A percentile compares a stretch with the other conserved stretches of the same genome.
These are phyloP conservation scores for Acleris sparsana DNA, from an alignment of 2,888 invertebrate genomes.

Conservation along the genomic window DNA sequence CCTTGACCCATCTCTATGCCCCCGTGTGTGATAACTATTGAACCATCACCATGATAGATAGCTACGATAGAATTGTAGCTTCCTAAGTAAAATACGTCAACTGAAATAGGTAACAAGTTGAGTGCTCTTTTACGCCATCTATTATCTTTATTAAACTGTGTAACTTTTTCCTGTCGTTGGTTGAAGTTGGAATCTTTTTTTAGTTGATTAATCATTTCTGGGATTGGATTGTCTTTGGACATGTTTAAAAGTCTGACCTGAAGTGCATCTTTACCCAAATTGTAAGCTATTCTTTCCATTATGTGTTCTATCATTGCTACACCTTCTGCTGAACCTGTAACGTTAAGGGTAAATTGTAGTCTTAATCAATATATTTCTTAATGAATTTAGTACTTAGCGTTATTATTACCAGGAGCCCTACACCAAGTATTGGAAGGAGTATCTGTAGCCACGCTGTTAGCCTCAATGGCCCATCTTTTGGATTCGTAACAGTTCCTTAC, in stretches of 20 bases:
- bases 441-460: slow-evolving; percentile 36
- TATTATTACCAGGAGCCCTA: slow-evolving; percentile 35
- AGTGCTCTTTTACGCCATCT: slow-evolving; percentile 88
- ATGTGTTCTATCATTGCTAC: slow-evolving; percentile 85
- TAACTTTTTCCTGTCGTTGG: slow-evolving; percentile 71
- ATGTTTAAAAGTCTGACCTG: slow-evolving; percentile 72
- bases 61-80: slow-evolving; percentile 77
- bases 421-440: slow-evolving; percentile 38
- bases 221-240: slow-evolving; percentile 63
- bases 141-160: slow-evolving; percentile 86
- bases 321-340: slow-evolving; percentile 85
- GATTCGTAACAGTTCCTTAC: slow-evolving; percentile 33
- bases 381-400: too few species aligned
- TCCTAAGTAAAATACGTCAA: slow-evolving; percentile 79
- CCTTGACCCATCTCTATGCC: slow-evolving; percentile 90
- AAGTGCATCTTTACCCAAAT: slow-evolving; percentile 80
- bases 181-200: slow-evolving; percentile 68
- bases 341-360: neutral
- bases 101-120: slow-evolving; percentile 70
- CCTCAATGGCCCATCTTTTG: slow-evolving; percentile 33
- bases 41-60: slow-evolving; percentile 86
- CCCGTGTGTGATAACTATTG: slow-evolving; percentile 86
- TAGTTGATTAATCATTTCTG: slow-evolving; percentile 72
- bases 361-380: too few species aligned
- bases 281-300: slow-evolving; percentile 86